These are phyloP conservation scores for Panorpa germanica DNA, from an alignment of 2,888 invertebrate genomes.

Conservation along the genomic window DNA sequence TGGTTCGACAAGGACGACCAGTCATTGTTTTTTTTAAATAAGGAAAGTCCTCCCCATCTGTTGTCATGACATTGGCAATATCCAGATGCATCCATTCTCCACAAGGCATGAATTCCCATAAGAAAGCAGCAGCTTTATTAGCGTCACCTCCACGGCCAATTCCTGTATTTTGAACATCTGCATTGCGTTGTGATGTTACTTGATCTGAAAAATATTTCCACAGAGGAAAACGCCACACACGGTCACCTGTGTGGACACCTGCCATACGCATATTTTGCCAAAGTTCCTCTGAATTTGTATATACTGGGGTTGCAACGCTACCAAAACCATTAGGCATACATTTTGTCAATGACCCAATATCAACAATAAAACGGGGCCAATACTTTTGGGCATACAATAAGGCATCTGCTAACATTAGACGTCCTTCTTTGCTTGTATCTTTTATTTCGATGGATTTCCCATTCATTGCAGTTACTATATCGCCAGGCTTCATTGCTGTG, in stretches of 20 bases:
- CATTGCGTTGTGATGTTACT: slow-evolving; percentile 26
- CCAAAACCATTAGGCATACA: slow-evolving; percentile 40
- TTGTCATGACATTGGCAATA: slow-evolving; percentile 54
- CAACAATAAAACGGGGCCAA: slow-evolving; percentile 49
- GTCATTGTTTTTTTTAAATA: slow-evolving; percentile 48
- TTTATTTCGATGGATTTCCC: slow-evolving; percentile 56
- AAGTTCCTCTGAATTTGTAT: slow-evolving; percentile 46
- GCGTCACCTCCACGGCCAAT: slow-evolving; percentile 30
- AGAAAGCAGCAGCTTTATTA: slow-evolving; percentile 61
- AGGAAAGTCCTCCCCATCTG: slow-evolving; percentile 37
- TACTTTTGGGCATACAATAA: slow-evolving; percentile 55
- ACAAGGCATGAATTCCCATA: slow-evolving; percentile 49
- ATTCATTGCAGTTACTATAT: slow-evolving; percentile 51
- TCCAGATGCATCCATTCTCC: slow-evolving; percentile 67
- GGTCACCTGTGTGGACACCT: slow-evolving; percentile 51
- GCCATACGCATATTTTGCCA: slow-evolving; percentile 48
- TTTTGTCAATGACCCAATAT: slow-evolving; percentile 58
- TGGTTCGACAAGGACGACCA: slow-evolving; percentile 57
- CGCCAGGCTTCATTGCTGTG: slow-evolving; percentile 55
- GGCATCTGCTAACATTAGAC: slow-evolving; percentile 60
- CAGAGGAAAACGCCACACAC: slow-evolving; percentile 67
- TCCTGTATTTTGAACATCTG: slow-evolving; percentile 35
- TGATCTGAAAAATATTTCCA: slow-evolving; percentile 49
- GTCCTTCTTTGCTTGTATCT: slow-evolving; percentile 60
- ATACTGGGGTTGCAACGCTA: slow-evolving; percentile 48